Evolutionary conservation across 2,797 vertebrate genomes (phyloP).

Genomic region (Australoheros facetus): DNA sequence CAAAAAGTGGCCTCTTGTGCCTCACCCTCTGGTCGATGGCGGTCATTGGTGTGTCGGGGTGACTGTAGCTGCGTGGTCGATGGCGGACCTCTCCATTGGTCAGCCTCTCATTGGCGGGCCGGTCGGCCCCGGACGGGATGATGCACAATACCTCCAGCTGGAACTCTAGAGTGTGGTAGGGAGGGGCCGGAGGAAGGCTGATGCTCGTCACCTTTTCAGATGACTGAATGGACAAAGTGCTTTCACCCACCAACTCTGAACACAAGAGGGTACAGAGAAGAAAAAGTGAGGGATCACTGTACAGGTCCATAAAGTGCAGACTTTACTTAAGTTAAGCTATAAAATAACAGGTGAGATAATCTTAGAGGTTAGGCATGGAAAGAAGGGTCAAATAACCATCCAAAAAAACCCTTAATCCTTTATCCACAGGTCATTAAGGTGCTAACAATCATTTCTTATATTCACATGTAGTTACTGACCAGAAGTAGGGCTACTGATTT

Average conservation of each 20-base stretch:
- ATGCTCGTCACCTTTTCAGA: constrained; percentile 97
- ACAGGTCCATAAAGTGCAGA: background rate
- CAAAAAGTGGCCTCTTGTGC: background rate
- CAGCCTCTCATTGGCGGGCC: constrained; percentile 76
- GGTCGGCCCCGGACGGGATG: constrained; percentile 82
- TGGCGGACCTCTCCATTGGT: constrained; percentile 84
- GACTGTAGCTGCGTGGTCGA: constrained; percentile 82
- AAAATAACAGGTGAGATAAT: background rate
- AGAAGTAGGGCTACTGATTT: constrained; percentile 84
- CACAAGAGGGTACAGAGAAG: background rate
- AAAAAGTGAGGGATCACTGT: background rate
- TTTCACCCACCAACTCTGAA: constrained; percentile 85
- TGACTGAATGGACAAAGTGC: constrained; percentile 86
- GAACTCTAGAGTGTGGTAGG: constrained; percentile 94
- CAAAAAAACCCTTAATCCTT: too few species aligned
- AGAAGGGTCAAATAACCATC: background rate
- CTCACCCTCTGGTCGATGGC: constrained; percentile 91
- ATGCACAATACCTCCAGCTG: constrained; percentile 91
- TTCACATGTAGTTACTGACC: constrained; percentile 72
- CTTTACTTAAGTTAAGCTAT: background rate
- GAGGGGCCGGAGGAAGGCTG: constrained; percentile 86
- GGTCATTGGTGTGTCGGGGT: constrained; percentile 82
- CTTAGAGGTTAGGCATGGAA: background rate
- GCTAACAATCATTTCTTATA: background rate
- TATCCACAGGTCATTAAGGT: too few species aligned